Evolutionary conservation across 1,140 invertebrate genomes (phyloP).

Genomic region (Drosophila bifasciata): DNA sequence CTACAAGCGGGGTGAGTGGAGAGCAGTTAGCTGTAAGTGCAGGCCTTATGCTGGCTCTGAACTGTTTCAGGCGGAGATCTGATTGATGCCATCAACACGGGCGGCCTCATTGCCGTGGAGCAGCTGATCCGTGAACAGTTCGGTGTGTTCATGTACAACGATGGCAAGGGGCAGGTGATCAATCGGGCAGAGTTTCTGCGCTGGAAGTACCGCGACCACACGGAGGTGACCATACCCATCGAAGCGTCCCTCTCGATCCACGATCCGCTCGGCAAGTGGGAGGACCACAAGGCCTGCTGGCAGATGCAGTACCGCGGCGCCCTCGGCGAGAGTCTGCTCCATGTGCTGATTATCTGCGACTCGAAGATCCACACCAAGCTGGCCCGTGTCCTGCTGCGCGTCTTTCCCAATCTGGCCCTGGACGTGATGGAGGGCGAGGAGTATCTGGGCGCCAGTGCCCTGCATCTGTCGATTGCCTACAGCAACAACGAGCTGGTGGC

Average conservation of each 20-base stretch:
- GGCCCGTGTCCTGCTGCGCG: conserved; percentile 94
- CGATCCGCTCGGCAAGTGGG: conserved; percentile 93
- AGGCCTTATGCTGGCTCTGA: not conserved
- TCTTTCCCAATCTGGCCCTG: conserved; percentile 95
- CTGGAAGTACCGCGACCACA: conserved; percentile 96
- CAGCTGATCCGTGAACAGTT: conserved; percentile 95
- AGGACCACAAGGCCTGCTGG: conserved; percentile 97
- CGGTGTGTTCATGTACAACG: conserved; percentile 93
- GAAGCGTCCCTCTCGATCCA: conserved; percentile 91
- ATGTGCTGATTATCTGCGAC: conserved; percentile 97
- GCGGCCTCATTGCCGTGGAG: conserved; percentile 92
- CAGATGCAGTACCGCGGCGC: conserved; percentile 98
- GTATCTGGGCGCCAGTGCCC: conserved; percentile 96
- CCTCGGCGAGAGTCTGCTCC: conserved; percentile 96
- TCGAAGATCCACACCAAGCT: conserved; percentile 89
- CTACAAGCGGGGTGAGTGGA: conserved; percentile 93
- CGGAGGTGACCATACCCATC: conserved; percentile 92
- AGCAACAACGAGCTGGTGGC: conserved; percentile 98
- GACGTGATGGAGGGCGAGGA: conserved; percentile 99
- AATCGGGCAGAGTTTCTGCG: conserved; percentile 95
- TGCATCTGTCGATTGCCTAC: conserved; percentile 98
- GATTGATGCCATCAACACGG: conserved; percentile 92
- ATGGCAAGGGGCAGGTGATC: conserved; percentile 94
- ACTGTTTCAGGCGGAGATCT: conserved; percentile 88
- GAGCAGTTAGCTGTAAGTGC: too few relatives aligned